Percentiles rank a stretch among this genome's conserved stretches.
phyloP scores from a whole-genome alignment of 2,113 vertebrate genomes.

The Nothobranchius kuhntae region DNA sequence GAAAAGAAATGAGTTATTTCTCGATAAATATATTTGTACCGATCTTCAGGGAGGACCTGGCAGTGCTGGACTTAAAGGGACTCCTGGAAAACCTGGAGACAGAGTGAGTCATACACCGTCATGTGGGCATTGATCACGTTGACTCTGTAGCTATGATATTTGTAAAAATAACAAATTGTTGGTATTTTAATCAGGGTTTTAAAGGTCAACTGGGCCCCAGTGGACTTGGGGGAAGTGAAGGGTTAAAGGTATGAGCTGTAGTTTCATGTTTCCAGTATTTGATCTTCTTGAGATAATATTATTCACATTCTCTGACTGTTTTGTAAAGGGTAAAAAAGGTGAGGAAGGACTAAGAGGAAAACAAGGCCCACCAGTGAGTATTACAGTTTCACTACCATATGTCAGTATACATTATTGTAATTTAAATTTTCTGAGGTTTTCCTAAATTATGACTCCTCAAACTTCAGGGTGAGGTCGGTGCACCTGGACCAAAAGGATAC shows the following conservation, averaged over 20 bases:
- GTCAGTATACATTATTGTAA: not conserved
- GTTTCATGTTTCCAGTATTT: slow-evolving; percentile 1
- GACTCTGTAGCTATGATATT: too few relatives aligned
- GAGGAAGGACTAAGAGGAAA: slow-evolving; percentile 65
- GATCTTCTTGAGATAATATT: not conserved
- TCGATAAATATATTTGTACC: not conserved
- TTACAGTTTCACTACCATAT: not conserved
- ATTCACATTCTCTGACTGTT: not conserved
- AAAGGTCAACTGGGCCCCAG: slow-evolving; percentile 66
- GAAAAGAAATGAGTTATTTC: fast-evolving
- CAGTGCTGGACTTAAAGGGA: slow-evolving; percentile 59
- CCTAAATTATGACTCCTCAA: slow-evolving; percentile 4
- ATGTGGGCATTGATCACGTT: not conserved
- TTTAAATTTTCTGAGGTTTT: not conserved
- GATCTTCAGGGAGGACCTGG: slow-evolving; percentile 71
- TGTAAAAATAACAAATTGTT: too few relatives aligned
- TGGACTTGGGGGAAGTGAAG: slow-evolving; percentile 59
- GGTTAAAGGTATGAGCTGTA: slow-evolving; percentile 66
- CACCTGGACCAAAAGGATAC: slow-evolving; percentile 70
- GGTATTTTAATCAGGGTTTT: slow-evolving; percentile 59
- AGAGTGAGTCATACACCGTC: slow-evolving; percentile 53
- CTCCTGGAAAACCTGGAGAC: slow-evolving; percentile 65
- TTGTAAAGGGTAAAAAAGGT: slow-evolving; percentile 72
- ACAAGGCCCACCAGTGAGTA: slow-evolving; percentile 69
- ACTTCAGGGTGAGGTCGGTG: slow-evolving; percentile 69